Evolutionary conservation across 2,888 invertebrate genomes (phyloP), one percentile per base, ranked within the genome.

Genomic region (Polyommatus icarus): DNA sequence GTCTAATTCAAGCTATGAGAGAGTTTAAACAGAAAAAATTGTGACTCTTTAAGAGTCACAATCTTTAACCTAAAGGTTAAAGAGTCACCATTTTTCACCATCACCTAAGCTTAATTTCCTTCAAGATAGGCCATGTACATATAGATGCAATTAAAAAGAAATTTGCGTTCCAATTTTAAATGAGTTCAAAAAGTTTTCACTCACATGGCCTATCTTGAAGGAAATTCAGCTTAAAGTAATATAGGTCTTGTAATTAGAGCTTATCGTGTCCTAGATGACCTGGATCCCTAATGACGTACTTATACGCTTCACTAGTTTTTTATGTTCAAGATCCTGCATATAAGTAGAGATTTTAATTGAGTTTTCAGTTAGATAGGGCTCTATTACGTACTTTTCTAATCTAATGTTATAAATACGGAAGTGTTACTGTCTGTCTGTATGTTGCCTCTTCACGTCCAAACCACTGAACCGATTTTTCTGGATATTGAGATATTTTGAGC

Each of bases 251-350:
- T 15, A 75, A 75, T 54, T 24, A 75, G 50, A 75, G 24, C 75
- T 75, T 50, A 75, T 50, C 46, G 75, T 29, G 46, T 54, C 54
- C 54, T 54, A 54, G 54, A 50, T 75, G 40, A 24, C 50, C 73
- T 50, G 12, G 50, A 20, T 73, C 73, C 24, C 75, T 75, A 75
- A 75, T 75, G 75, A 75, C 20, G 46, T 73, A 46, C 46, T 73
- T 73, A 46, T 73, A 73, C 24, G 73, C 40, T 20, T 73, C 73
- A 73, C 73, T 24, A 40, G 73, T 46, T 73, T 73, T 73, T 46
- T 32, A 67, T 67, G 32, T 67, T 67, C 32, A 67, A 67, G 18
- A 18, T 67, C 67, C 67, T 67, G 67, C 5, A 67, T 67, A 18
- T 67, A 29, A 67, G 67, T 15, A 15, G 18, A 67, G 67, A 18